These are phyloP conservation scores for Pogonus chalceus DNA, from an alignment of 1,140 invertebrate species.

Conservation along the genomic window DNA sequence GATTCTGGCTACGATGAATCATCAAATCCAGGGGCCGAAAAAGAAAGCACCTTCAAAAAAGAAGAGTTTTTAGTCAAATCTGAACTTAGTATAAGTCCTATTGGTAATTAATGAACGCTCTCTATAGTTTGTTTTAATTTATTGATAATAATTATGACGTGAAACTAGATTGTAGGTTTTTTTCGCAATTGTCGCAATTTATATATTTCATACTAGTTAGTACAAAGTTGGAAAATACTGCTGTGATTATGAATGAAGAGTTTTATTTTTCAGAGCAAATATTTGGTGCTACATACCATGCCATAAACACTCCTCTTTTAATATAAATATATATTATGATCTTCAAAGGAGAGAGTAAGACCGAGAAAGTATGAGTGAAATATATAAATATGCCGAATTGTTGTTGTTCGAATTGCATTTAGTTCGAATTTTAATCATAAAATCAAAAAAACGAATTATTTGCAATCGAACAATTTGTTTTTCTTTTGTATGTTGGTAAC, in stretches of 20 bases:
- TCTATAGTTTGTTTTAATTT: constrained; percentile 30
- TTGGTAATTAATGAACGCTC: constrained; percentile 23
- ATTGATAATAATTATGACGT: constrained; percentile 17
- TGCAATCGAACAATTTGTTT: not conserved
- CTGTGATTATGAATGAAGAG: not conserved
- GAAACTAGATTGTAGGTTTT: not conserved
- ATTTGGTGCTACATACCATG: not conserved
- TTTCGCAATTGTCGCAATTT: not conserved
- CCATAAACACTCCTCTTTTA: too few species aligned
- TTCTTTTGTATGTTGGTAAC: not conserved
- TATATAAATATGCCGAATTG: too few species aligned
- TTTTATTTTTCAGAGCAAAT: not conserved
- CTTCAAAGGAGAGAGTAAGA: too few species aligned
- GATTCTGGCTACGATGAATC: constrained; percentile 55
- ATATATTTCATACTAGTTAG: not conserved
- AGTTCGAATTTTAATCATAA: too few species aligned
- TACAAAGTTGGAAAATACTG: not conserved
- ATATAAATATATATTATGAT: too few species aligned
- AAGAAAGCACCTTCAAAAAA: constrained; percentile 18
- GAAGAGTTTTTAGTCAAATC: constrained; percentile 9
- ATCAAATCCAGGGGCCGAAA: constrained; percentile 40
- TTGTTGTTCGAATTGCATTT: too few species aligned
- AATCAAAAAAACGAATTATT: too few species aligned
- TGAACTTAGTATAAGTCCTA: constrained; percentile 22
- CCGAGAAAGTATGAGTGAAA: too few species aligned